Conservation (phyloP, 2,113 vertebrate species). For the Percopsis transmontana region DNA sequence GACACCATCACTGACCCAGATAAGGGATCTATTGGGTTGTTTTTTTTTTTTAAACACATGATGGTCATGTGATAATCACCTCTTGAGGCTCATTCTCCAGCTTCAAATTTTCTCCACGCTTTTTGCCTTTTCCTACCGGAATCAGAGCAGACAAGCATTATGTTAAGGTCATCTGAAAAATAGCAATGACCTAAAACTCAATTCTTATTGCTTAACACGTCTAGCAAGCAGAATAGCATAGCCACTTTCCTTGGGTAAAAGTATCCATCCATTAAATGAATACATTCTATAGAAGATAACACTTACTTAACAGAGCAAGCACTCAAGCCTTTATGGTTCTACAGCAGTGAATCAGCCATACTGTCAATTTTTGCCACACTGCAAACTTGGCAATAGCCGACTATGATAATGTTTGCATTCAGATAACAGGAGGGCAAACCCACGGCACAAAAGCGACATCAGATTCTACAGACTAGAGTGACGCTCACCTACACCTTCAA, state of each 20-base stretch:
- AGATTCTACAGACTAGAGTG: slow-evolving; percentile 54
- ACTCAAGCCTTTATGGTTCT: slow-evolving; percentile 18
- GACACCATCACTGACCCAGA: slow-evolving; percentile 28
- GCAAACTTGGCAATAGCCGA: slow-evolving; percentile 35
- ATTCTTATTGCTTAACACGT: slow-evolving; percentile 16
- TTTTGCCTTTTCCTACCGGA: slow-evolving; percentile 90
- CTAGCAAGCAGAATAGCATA: slow-evolving; percentile 44
- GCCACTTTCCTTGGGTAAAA: slow-evolving; percentile 35
- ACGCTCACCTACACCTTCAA: slow-evolving; percentile 84
- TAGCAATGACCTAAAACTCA: background rate
- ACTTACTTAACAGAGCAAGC: slow-evolving; percentile 1
- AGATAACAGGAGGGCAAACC: slow-evolving; percentile 54
- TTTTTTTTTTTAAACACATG: slow-evolving; percentile 29
- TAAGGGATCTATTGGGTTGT: slow-evolving; percentile 10
- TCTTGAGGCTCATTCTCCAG: slow-evolving; percentile 97
- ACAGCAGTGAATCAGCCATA: slow-evolving; percentile 36
- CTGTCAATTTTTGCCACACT: slow-evolving; percentile 18
- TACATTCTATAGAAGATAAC: too few relatives aligned
- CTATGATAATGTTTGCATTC: slow-evolving; percentile 54
- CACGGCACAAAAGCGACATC: slow-evolving; percentile 53
- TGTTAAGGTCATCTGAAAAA: background rate
- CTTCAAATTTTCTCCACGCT: slow-evolving; percentile 90
- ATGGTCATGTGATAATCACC: slow-evolving; percentile 77
- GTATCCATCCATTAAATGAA: slow-evolving; percentile 6
- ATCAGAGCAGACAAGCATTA: slow-evolving; percentile 2